Evolutionary conservation across 2,113 vertebrate species (phyloP), one percentile per base, ranked within the genome.

Genomic region (Gavialis gangeticus): DNA sequence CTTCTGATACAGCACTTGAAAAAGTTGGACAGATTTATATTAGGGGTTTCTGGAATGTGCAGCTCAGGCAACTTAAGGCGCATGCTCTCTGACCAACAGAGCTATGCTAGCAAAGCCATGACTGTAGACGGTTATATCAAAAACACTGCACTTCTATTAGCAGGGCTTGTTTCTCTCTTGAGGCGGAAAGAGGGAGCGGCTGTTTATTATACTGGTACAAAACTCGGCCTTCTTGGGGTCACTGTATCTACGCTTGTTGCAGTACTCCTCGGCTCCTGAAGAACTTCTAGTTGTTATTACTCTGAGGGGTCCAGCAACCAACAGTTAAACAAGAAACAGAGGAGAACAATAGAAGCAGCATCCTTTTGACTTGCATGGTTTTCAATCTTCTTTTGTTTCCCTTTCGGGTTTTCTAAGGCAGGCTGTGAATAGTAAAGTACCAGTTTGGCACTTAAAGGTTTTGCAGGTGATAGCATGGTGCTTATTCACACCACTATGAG

Each of bases 401-500:
- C 88, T 94, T 95, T 92, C 73, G 94, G 84, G 82, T 96, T 96
- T 96, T 88, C 89, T 87, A 79, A 95, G 91, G 92, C 83, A 95
- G 85, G 85, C 93, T 85, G 95, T 97, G 97, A 97, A 97, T 93
- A 66, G 82, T 16, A 30, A 96, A 96, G 94, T 93, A 91, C 94
- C 90, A 88, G 90, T 88, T 91, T 97, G 92, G 92, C 96, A 93
- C 95, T 94, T 95, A 90, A 90, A 95, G 88, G 85, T 80, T 94
- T 92, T 58, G 90, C 87, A 97, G 97, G 97, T 97, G 97, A 95
- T 73, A 28, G 92, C 9, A 73, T 0, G 22, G 82, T 90, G 84
- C 94, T 96, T 96, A 81, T 97, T 97, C 95, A 95, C 97, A 97
- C 91, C 89, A 85, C 0, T 79, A 78, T 85, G 97, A 94, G 89